These are phyloP conservation scores for Chaenodraco wilsoni DNA, from an alignment of 2,797 vertebrate genomes.

Conservation along the genomic window DNA sequence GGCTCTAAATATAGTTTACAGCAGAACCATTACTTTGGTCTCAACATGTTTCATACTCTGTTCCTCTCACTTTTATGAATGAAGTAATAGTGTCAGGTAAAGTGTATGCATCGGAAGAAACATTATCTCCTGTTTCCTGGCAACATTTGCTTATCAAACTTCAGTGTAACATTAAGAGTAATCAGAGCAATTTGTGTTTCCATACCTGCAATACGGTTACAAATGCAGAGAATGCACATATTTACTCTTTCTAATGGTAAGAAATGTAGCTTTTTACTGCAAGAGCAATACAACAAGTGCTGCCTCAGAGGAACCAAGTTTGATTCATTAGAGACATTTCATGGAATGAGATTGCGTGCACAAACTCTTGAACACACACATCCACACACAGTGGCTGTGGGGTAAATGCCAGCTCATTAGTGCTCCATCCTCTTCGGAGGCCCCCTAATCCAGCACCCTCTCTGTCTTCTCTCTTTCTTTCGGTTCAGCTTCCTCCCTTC, in stretches of 20 bases:
- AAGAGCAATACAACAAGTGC: constrained; percentile 13
- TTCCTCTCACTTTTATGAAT: background rate
- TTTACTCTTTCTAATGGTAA: background rate
- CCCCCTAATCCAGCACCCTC: constrained; percentile 75
- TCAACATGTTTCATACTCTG: background rate
- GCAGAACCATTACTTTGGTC: too few species aligned
- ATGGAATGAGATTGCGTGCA: constrained; percentile 57
- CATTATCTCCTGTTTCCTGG: background rate
- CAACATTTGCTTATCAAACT: background rate
- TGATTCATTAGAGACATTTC: constrained; percentile 43
- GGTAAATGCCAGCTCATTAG: constrained; percentile 81
- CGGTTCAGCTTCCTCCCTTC: constrained; percentile 38
- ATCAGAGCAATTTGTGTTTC: background rate
- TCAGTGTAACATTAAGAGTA: background rate
- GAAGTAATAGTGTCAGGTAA: background rate
- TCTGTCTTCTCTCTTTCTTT: constrained; percentile 54
- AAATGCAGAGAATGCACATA: background rate
- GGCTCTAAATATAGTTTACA: too few species aligned
- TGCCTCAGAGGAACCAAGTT: constrained; percentile 35
- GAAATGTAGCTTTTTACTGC: constrained; percentile 11
- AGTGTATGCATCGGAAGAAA: background rate
- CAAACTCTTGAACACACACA: constrained; percentile 24
- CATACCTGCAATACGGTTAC: background rate
- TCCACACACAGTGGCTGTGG: constrained; percentile 56
- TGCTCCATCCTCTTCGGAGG: constrained; percentile 67